Percentiles rank a stretch among this genome's conserved stretches.
Conservation (phyloP, 1,140 invertebrate genomes). For the Sarcophaga bullata region DNA sequence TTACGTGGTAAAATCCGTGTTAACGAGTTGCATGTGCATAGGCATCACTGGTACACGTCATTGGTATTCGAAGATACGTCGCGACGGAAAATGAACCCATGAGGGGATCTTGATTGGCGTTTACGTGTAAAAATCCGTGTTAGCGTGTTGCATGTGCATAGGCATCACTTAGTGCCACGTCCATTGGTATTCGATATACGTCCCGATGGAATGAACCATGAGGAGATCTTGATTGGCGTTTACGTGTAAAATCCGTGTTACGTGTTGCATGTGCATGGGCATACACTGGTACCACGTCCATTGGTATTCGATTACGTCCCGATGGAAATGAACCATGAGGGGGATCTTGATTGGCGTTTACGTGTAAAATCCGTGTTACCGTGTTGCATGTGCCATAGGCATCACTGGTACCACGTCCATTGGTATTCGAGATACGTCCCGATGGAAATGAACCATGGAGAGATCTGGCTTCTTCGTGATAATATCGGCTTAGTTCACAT, state of each 20-base stretch:
- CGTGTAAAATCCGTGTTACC: constrained; percentile 55
- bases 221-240: constrained; percentile 14
- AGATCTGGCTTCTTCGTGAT: too few relatives aligned
- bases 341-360: constrained; percentile 44
- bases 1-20: constrained; percentile 54
- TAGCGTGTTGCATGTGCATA: constrained; percentile 55
- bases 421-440: constrained; percentile 38
- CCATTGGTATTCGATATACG: constrained; percentile 51
- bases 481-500: too few relatives aligned
- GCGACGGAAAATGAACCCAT: constrained; percentile 36
- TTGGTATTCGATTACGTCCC: too few relatives aligned
- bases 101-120: background rate
- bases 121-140: constrained; percentile 56
- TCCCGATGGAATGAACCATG: constrained; percentile 42
- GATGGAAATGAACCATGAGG: too few relatives aligned
- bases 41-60: constrained; percentile 55
- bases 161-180: constrained; percentile 56
- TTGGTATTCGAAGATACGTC: constrained; percentile 50
- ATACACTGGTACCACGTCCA: too few relatives aligned
- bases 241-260: too few relatives aligned
- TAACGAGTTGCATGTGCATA: constrained; percentile 55
- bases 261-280: too few relatives aligned
- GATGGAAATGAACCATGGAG: too few relatives aligned
- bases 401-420: constrained; percentile 58
- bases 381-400: constrained; percentile 57